These are phyloP conservation scores for Peribatodes rhomboidaria DNA, from an alignment of 2,888 invertebrate species.

Conservation along the genomic window DNA sequence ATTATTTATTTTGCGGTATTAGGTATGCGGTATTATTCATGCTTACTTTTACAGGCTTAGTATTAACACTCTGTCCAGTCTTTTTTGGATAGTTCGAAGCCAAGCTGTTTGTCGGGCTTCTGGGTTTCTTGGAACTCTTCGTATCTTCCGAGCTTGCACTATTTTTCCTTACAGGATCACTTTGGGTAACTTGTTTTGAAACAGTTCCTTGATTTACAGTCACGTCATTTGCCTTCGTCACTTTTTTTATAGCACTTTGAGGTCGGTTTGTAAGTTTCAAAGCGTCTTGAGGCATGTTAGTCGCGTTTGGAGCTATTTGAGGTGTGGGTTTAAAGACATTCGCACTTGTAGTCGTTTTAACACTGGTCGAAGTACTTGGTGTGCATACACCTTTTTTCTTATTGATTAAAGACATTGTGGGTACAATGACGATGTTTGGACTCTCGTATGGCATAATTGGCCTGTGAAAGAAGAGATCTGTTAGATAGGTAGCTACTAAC, in stretches of 20 bases:
- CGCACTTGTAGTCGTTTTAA: not conserved
- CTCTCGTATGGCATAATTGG: conserved; percentile 30
- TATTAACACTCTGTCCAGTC: conserved; percentile 32
- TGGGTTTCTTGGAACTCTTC: conserved; percentile 22
- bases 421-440: conserved; percentile 42
- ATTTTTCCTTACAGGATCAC: conserved; percentile 18
- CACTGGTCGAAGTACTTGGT: not conserved
- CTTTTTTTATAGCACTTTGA: not conserved
- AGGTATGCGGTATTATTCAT: too few relatives aligned
- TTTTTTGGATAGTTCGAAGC: conserved; percentile 38
- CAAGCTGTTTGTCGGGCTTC: conserved; percentile 35
- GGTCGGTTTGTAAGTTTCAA: not conserved
- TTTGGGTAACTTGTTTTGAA: conserved; percentile 7
- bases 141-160: conserved; percentile 14
- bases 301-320: not conserved
- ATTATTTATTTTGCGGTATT: too few relatives aligned
- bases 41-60: conserved; percentile 41
- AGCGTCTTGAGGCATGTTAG: not conserved
- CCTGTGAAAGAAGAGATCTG: conserved; percentile 29
- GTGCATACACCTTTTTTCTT: not conserved
- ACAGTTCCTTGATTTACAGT: not conserved
- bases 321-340: not conserved
- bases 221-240: not conserved
- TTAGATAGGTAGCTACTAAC: not conserved
- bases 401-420: conserved; percentile 13